Evolutionary conservation across 2,888 invertebrate genomes (phyloP), one percentile per base, ranked within the genome.

Genomic region (Protophormia terraenovae): DNA sequence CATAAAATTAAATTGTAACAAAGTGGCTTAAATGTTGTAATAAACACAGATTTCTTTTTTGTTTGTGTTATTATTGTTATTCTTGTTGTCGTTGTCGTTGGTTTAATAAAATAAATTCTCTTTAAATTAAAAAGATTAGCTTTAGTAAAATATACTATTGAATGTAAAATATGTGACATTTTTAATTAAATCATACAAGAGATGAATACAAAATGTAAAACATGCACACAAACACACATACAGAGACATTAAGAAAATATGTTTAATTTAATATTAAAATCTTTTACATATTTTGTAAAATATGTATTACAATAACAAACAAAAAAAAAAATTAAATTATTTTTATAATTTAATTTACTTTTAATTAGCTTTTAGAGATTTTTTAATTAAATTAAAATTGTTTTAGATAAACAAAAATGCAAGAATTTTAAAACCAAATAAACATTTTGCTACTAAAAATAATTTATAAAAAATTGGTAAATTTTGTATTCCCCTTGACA

Each of bases 181-280:
- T 72, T 58, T 41, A 58, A 72, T 72, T 72, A 58, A 72, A 45
- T 72, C 41, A 41, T 58, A 32, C 29, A 29, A 16, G 45, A 29
- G 16, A 60, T 12, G 71, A 72, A 58, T 72, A 41, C 16, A 29
- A 73, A 47, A 60, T 29, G 4, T 19, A 29, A 16, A 0, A 50
- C 41, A 2, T 16, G 19, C 19, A 47, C 10, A 19, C 8, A 8
- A 3, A 45, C 41, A 12, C 3, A n/a, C 4, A 35, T 35, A 10
- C 8, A 35, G 41, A n/a, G n/a, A n/a, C n/a, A n/a, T n/a, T n/a
- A n/a, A n/a, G n/a, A n/a, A n/a, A n/a, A n/a, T n/a, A n/a, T n/a
- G n/a, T n/a, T n/a, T n/a, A n/a, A n/a, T n/a, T n/a, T n/a, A n/a
- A n/a, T n/a, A n/a, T n/a, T n/a, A n/a, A n/a, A n/a, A n/a, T n/a